Evolutionary conservation across 2,113 vertebrate species (phyloP).

Genomic region (Spizaetus ornatus): DNA sequence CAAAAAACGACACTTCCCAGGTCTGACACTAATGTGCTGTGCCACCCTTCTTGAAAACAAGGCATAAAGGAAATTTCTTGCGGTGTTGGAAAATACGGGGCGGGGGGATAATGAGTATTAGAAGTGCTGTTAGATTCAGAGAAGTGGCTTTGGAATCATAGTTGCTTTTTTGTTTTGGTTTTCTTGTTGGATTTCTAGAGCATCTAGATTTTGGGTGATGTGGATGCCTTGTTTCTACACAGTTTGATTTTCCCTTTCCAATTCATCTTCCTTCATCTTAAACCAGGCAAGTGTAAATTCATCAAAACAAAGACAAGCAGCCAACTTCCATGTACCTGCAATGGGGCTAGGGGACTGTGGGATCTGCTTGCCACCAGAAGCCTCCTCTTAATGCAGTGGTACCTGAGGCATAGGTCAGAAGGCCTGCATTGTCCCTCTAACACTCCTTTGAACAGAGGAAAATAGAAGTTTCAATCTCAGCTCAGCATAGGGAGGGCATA

Average conservation of each 20-base stretch:
- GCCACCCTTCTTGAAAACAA: neutral
- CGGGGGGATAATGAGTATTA: too few relatives aligned
- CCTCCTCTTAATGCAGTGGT: neutral
- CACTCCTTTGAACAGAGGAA: neutral
- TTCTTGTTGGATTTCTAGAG: neutral
- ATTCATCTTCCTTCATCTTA: neutral
- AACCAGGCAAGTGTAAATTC: neutral
- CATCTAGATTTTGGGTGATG: neutral
- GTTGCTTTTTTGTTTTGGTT: neutral
- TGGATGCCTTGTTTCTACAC: neutral
- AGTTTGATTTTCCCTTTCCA: neutral
- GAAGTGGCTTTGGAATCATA: neutral
- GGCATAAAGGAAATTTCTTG: neutral
- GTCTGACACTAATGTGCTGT: neutral
- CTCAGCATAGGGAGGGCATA: neutral
- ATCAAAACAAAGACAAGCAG: neutral
- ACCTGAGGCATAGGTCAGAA: neutral
- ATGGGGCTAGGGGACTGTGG: neutral
- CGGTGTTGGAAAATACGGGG: neutral
- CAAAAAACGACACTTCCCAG: neutral
- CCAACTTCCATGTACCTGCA: neutral
- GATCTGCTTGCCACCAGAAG: neutral
- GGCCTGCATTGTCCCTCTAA: neutral
- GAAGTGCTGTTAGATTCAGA: neutral
- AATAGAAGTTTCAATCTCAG: neutral